phyloP scores from a whole-genome alignment of 2,113 vertebrate genomes.

The Crotalus horridus region DNA sequence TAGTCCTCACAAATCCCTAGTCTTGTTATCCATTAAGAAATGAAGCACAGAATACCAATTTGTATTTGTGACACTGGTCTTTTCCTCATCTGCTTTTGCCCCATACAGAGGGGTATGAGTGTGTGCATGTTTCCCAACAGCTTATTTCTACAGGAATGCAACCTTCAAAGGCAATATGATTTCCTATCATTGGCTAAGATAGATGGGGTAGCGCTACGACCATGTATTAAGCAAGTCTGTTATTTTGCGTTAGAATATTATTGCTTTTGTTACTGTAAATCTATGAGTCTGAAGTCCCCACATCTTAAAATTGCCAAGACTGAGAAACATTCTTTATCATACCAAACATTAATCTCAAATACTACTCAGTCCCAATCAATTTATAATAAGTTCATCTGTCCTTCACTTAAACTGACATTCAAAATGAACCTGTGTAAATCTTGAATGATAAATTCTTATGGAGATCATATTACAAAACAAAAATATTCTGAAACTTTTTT shows the following conservation, averaged over 20 bases:
- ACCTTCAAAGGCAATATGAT: background rate
- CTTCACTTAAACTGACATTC: slow-evolving; percentile 30
- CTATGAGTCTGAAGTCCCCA: background rate
- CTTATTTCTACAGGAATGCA: background rate
- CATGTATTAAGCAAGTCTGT: background rate
- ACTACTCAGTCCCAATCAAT: background rate
- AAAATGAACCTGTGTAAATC: slow-evolving; percentile 29
- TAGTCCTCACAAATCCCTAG: background rate
- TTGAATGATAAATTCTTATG: slow-evolving; percentile 20
- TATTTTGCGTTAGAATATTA: background rate
- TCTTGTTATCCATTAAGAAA: background rate
- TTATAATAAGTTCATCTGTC: slow-evolving; percentile 22
- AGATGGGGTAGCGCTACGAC: background rate
- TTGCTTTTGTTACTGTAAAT: background rate
- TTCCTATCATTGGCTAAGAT: background rate
- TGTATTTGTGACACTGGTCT: background rate
- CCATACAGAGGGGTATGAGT: background rate
- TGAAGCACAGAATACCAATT: slow-evolving; percentile 9
- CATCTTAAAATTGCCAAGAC: background rate
- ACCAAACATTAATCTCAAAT: slow-evolving; percentile 5
- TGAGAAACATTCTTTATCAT: background rate
- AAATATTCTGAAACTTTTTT: background rate
- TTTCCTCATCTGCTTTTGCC: background rate
- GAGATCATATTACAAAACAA: background rate
- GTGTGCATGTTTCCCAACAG: background rate